Evolutionary conservation across 2,113 vertebrate genomes (phyloP), one percentile per base, ranked within the genome.

Genomic region (Ptilonorhynchus violaceus): DNA sequence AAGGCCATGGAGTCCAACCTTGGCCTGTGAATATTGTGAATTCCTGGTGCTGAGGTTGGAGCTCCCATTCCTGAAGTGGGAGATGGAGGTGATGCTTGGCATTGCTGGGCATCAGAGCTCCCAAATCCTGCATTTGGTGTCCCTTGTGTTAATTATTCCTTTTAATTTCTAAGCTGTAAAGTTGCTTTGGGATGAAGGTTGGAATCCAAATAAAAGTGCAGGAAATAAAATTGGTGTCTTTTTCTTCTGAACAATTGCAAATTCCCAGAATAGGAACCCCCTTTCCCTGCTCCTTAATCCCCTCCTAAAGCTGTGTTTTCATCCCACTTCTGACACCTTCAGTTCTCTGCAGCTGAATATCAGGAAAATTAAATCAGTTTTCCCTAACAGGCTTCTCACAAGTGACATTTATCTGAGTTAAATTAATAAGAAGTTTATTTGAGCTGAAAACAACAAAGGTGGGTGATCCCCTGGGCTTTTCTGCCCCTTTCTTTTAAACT

Each of bases 11-110:
- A 46, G 7, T 28, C n/a, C 44, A 59, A 46, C 2, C 9, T 66
- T 25, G 33, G 15, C 9, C 6, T 52, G 68, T 0, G 2, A 46
- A 1, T 15, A 6, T 6, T n/a, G 39, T 17, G 39, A 37, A 10
- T 11, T 20, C 39, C 7, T 39, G 81, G 30, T 28, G 56, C 30
- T 82, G 8, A 15, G 4, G 15, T 4, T 68, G 62, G 25, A 63
- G 72, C 33, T 83, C 7, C 28, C 52, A 13, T 37, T 74, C 21
- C 58, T 69, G n/a, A 74, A 33, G n/a, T n/a, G 20, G 52, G 44
- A 30, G 20, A 1, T 44, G 39, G 5, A 28, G 55, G 11, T 35
- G 39, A 6, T 67, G 42, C 76, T 53, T 44, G 59, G 21, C 30
- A 18, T 20, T 44, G 52, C 59, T 39, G 37, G 47, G 22, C 27